Conservation (phyloP, 2,113 vertebrate genomes). For the Macheiramphus alcinus region DNA sequence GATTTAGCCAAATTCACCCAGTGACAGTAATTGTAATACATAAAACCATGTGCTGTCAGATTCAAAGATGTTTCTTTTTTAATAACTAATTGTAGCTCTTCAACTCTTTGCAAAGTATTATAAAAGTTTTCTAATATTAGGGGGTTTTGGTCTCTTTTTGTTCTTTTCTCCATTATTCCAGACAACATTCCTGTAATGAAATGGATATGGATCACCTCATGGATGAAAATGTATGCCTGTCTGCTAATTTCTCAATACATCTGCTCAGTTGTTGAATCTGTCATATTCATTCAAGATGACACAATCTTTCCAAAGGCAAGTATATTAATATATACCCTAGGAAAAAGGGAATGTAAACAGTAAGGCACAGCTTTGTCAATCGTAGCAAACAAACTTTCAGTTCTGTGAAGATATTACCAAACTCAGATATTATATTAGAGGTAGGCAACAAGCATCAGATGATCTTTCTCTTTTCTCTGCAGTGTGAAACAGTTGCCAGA, state of each 20-base stretch:
- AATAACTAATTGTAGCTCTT: slow-evolving; percentile 7
- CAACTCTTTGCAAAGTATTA: not conserved
- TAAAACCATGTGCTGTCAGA: not conserved
- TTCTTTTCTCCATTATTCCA: not conserved
- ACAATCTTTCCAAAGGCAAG: slow-evolving; percentile 11
- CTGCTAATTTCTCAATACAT: slow-evolving; percentile 49
- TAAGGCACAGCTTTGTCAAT: not conserved
- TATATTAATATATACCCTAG: not conserved
- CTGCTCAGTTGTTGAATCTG: slow-evolving; percentile 58
- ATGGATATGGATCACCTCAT: slow-evolving; percentile 25
- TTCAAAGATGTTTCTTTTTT: not conserved
- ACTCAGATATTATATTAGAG: not conserved
- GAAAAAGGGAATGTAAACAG: not conserved
- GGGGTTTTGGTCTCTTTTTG: not conserved
- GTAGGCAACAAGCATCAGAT: not conserved
- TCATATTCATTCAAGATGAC: slow-evolving; percentile 35
- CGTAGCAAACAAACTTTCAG: not conserved
- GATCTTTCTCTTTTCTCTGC: not conserved
- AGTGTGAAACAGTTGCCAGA: not conserved
- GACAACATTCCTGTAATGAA: slow-evolving; percentile 12
- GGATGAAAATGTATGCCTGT: slow-evolving; percentile 40
- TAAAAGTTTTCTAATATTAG: not conserved
- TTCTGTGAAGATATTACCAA: not conserved
- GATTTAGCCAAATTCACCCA: not conserved
- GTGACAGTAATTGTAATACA: not conserved